Evolutionary conservation across 2,888 invertebrate species (phyloP).

Genomic region (Marronus borbonicus): DNA sequence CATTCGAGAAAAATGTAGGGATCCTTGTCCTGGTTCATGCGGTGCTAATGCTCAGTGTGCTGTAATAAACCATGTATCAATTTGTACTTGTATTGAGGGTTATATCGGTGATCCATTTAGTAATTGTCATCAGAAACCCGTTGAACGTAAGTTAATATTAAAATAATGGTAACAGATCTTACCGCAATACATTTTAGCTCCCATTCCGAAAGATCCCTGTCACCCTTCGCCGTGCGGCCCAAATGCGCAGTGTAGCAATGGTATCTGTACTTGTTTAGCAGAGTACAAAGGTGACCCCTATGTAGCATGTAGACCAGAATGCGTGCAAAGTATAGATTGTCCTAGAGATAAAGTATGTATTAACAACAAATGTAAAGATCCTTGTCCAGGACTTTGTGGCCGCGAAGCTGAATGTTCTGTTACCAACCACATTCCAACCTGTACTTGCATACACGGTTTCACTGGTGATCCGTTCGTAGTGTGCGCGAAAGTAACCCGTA

Average conservation of each 20-base stretch:
- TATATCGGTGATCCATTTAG: conserved; percentile 78
- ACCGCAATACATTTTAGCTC: conserved; percentile 60
- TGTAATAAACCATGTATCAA: conserved; percentile 80
- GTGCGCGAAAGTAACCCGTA: conserved; percentile 68
- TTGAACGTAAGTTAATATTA: conserved; percentile 73
- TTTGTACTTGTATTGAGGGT: conserved; percentile 76
- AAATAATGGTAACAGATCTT: conserved; percentile 55
- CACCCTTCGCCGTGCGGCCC: conserved; percentile 81
- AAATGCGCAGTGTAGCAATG: conserved; percentile 81
- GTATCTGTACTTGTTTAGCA: conserved; percentile 81
- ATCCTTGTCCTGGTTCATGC: conserved; percentile 79
- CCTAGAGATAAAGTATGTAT: conserved; percentile 79
- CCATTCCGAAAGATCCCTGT: conserved; percentile 73
- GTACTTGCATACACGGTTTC: conserved; percentile 80
- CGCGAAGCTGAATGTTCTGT: conserved; percentile 82
- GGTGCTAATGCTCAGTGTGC: conserved; percentile 77
- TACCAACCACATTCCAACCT: conserved; percentile 79
- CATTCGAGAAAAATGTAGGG: conserved; percentile 73
- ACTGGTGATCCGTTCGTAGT: conserved; percentile 81
- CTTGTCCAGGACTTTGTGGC: conserved; percentile 85
- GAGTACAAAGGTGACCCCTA: conserved; percentile 86
- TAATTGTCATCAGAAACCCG: conserved; percentile 72
- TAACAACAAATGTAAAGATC: conserved; percentile 82
- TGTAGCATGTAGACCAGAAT: conserved; percentile 82
- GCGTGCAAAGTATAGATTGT: conserved; percentile 81